These are phyloP conservation scores for Syrista parreyssii DNA, from an alignment of 2,888 invertebrate species.

Conservation along the genomic window DNA sequence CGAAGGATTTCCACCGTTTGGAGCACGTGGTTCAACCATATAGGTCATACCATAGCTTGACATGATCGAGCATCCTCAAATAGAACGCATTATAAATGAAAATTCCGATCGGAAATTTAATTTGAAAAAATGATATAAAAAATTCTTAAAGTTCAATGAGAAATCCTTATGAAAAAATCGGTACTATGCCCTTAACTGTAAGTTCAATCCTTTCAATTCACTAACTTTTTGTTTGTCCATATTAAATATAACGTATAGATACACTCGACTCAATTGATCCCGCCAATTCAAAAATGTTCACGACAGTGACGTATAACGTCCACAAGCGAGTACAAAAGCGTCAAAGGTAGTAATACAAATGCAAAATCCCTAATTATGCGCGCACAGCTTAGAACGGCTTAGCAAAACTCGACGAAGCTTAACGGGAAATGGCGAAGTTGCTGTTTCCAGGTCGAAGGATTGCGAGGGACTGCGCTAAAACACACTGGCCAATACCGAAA, in stretches of 20 bases:
- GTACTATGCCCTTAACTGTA: not conserved
- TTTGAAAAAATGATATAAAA: not conserved
- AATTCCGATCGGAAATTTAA: not conserved
- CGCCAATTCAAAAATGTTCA: not conserved
- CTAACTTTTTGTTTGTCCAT: not conserved
- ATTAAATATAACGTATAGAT: not conserved
- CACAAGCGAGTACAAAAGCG: no score
- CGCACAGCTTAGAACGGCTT: not conserved
- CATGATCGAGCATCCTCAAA: not conserved
- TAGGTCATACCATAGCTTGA: not conserved
- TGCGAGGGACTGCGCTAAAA: constrained; percentile 51
- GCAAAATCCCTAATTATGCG: not conserved
- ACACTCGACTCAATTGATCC: not conserved
- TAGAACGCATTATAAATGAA: not conserved
- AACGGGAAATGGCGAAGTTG: not conserved
- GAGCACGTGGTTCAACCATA: not conserved
- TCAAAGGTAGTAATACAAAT: not conserved
- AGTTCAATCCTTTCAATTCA: not conserved
- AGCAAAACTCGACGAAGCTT: not conserved
- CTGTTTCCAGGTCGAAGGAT: constrained; percentile 39
- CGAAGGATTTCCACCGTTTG: not conserved
- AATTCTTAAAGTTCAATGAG: not conserved
- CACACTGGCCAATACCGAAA: constrained; percentile 41
- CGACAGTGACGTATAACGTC: not conserved
- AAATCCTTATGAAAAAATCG: not conserved